Base-by-base conservation (phyloP, 2,113 vertebrate species). In the Zeus faber region DNA sequence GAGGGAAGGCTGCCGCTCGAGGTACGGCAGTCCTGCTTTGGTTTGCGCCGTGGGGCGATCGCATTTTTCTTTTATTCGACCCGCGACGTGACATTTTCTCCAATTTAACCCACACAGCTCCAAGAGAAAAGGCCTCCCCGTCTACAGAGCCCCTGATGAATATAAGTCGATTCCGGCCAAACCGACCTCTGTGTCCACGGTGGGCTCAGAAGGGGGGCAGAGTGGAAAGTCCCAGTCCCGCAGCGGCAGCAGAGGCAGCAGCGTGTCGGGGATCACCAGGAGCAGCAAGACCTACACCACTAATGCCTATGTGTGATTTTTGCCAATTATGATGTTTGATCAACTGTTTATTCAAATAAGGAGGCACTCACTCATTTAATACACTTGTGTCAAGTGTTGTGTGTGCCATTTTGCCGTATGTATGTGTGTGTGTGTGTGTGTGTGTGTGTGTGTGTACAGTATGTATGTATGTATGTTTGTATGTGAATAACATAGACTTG, bases 281-380 rank as follows among this genome's bases (percentile, higher is more conserved):
- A 40, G 27, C 24, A 81, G 63, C 26, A 72, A 26, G 86, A 77
- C 85, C 62, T 78, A 91, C 67, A 89, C 91, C 70, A 87, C 88
- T 64, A 90, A 91, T 0, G 89, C 87, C 50, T 95, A 95, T 0
- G 94, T 96, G 60, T 97, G 71, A 87, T 9, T 8, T 35, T 2
- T 22, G 13, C 26, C 33, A 5, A n/a, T n/a, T n/a, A n/a, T n/a
- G n/a, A n/a, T n/a, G n/a, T n/a, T n/a, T n/a, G n/a, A n/a, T n/a
- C n/a, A n/a, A n/a, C n/a, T 25, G 16, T 26, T 25, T 48, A 7
- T 27, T 24, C 31, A 33, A 7, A 13, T 33, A 13, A 33, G 9
- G 31, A 10, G 31, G 31, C 31, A 2, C 31, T 1, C 2, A 13
- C 1, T 33, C 6, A n/a, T n/a, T n/a, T n/a, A n/a, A n/a, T 33